Evolutionary conservation across 2,888 invertebrate genomes (phyloP).

Genomic region (Amaurobius ferox): DNA sequence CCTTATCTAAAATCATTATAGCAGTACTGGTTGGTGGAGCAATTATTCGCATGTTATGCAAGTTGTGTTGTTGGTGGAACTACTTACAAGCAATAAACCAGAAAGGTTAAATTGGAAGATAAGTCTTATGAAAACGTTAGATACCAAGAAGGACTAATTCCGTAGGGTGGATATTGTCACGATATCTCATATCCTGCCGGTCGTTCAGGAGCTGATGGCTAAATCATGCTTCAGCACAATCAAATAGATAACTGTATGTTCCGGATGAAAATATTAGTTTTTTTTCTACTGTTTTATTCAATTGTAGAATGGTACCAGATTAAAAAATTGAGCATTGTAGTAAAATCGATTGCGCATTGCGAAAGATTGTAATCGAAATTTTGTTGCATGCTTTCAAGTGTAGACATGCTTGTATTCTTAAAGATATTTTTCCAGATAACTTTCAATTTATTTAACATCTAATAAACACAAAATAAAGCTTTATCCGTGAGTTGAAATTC

Average conservation of each 20-base stretch:
- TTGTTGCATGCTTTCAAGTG: too few species aligned
- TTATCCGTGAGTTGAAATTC: too few species aligned
- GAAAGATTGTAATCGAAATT: too few species aligned
- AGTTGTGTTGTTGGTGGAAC: background rate
- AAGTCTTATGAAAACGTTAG: background rate
- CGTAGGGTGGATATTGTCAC: slow-evolving; percentile 45
- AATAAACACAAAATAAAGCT: too few species aligned
- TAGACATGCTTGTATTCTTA: too few species aligned
- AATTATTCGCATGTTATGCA: background rate
- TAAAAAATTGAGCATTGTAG: too few species aligned
- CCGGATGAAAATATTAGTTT: background rate
- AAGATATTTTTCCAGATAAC: too few species aligned
- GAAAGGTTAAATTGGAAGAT: background rate
- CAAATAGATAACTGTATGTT: background rate
- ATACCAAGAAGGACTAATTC: background rate
- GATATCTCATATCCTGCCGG: background rate
- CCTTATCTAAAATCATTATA: background rate
- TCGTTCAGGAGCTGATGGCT: slow-evolving; percentile 30
- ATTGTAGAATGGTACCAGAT: too few species aligned
- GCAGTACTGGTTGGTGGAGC: background rate
- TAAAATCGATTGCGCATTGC: too few species aligned
- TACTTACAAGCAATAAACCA: background rate
- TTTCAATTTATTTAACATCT: too few species aligned
- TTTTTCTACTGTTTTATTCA: too few species aligned
- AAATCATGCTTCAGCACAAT: slow-evolving; percentile 16